Percentiles rank a stretch among this genome's conserved stretches.
phyloP scores from a whole-genome alignment of 2,113 vertebrate genomes.

The Tachysurus vachellii region DNA sequence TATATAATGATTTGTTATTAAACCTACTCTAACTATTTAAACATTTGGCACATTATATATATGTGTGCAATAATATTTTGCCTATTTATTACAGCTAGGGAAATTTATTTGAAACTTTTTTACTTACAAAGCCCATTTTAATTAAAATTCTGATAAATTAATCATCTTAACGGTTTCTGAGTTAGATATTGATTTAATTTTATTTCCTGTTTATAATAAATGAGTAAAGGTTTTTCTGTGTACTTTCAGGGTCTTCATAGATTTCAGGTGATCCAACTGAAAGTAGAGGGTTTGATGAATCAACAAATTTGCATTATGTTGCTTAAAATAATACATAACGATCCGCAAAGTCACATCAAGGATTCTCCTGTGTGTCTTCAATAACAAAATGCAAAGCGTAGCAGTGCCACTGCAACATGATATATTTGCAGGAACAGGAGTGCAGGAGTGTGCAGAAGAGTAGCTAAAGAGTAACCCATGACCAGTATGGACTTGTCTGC shows the following conservation, averaged over 20 bases:
- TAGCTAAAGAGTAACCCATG: neutral
- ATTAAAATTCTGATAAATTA: neutral
- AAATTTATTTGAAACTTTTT: neutral
- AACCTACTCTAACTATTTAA: neutral
- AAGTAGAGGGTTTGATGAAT: neutral
- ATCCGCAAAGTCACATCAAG: neutral
- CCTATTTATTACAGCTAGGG: neutral
- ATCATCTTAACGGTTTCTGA: neutral
- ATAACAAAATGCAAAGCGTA: neutral
- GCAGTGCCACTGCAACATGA: neutral
- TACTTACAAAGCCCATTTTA: neutral
- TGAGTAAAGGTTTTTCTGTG: neutral
- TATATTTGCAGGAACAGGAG: neutral
- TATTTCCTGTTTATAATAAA: neutral
- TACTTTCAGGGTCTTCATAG: neutral
- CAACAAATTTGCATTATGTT: neutral
- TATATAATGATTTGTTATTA: neutral
- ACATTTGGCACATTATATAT: neutral
- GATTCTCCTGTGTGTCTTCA: neutral
- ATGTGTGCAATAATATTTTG: neutral
- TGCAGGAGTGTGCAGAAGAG: neutral
- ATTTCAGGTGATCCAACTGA: neutral
- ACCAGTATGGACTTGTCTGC: slow-evolving; percentile 49
- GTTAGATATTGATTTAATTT: neutral
- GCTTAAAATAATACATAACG: neutral